Base-by-base conservation (phyloP, 2,888 invertebrate genomes). In the Trissolcus japonicus region DNA sequence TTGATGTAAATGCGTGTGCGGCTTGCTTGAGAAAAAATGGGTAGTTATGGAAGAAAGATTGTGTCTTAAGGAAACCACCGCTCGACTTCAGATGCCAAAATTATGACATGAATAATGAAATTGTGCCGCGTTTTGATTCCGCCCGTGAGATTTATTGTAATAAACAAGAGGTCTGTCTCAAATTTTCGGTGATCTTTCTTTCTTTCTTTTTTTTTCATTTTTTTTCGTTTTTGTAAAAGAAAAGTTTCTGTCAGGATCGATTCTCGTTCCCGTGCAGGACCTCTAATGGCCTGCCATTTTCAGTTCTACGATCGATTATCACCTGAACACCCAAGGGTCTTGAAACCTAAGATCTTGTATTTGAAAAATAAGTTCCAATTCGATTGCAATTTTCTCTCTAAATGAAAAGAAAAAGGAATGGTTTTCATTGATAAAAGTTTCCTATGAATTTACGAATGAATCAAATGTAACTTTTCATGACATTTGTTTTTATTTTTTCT, bases 241-340 rank as follows among this genome's bases (percentile, higher is more conserved):
- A 50, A 74, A 69, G 43, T 66, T 78, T 74, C 19, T 19, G 50
- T 60, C 57, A 41, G 56, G 77, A 78, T 80, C 80, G 80, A 82
- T 81, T 81, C 7, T 29, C 80, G 63, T 74, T 75, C 76, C 71
- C 77, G 77, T 78, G 65, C 67, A 75, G 75, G 54, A 54, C 80
- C 79, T 80, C 81, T 83, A 84, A 83, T 84, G 82, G 80, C 74
- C 75, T 74, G 81, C 82, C 80, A 81, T 83, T 80, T 80, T 80
- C 79, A 81, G 82, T 83, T 88, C 87, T 88, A 87, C 85, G 87
- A 86, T 85, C 87, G 87, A 88, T 88, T 88, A 88, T 88, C 87
- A 82, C 82, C 79, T 62, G 54, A 69, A 75, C 74, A 80, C 81
- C 78, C 80, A 73, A 79, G 81, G 68, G 74, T 62, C 67, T 74